Percentiles rank a stretch among this genome's conserved stretches.
Conservation (phyloP, 2,797 vertebrate species). For the Geotria australis region DNA sequence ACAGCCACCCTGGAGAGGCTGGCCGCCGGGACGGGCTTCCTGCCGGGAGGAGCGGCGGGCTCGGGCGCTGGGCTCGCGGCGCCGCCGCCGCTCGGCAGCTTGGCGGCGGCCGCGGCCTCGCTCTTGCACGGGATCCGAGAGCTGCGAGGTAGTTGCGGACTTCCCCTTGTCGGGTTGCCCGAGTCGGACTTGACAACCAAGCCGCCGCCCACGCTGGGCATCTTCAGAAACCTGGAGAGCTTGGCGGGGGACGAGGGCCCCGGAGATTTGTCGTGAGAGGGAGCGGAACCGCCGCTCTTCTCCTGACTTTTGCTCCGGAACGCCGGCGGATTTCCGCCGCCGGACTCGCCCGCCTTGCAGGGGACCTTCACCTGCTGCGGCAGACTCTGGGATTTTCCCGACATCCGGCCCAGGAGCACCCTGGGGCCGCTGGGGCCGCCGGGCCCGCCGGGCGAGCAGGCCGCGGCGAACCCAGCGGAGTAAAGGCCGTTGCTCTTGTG, state of each 20-base stretch:
- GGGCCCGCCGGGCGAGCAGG: not conserved
- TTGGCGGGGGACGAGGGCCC: conserved; percentile 14
- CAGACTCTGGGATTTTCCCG: not conserved
- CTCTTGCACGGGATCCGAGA: conserved; percentile 10
- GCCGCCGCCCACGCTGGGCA: conserved; percentile 10
- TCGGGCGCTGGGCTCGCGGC: no score
- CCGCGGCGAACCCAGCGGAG: not conserved
- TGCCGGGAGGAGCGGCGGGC: no score
- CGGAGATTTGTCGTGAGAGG: not conserved
- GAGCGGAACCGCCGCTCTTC: not conserved
- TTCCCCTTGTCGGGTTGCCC: conserved; percentile 9
- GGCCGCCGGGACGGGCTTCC: no score
- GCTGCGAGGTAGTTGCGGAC: conserved; percentile 4
- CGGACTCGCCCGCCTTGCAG: no score
- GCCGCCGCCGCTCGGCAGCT: no score
- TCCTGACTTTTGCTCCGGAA: not conserved
- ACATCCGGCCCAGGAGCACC: no score
- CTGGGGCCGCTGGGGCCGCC: not conserved
- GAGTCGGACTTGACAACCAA: conserved; percentile 14
- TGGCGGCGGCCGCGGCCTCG: conserved; percentile 2
- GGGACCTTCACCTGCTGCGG: not conserved
- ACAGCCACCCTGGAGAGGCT: no score
- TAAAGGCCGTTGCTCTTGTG: not conserved
- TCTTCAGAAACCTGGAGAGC: conserved; percentile 23
- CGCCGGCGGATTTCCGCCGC: not conserved